Evolutionary conservation across 2,888 invertebrate species (phyloP).

Genomic region (Leptinotarsa haldemani): DNA sequence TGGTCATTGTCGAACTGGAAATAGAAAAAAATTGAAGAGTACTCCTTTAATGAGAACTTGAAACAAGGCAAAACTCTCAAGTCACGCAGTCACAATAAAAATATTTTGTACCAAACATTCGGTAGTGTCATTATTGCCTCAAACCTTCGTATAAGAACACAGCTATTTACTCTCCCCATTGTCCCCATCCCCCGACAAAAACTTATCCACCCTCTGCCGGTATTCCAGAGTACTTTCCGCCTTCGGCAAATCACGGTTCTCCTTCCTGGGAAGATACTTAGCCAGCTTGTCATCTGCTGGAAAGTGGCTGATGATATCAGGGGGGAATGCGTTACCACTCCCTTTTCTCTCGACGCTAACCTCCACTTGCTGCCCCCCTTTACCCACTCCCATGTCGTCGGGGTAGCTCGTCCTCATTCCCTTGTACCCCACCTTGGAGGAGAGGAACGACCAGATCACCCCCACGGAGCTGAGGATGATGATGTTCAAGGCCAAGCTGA

Average conservation of each 20-base stretch:
- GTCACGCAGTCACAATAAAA: neutral
- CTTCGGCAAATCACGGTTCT: conserved; percentile 59
- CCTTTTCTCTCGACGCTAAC: conserved; percentile 71
- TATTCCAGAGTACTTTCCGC: conserved; percentile 65
- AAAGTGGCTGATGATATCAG: conserved; percentile 70
- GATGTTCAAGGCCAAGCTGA: conserved; percentile 65
- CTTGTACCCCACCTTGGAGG: conserved; percentile 71
- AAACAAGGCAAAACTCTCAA: too few species aligned
- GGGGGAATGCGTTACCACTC: conserved; percentile 67
- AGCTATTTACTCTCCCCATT: conserved; percentile 20
- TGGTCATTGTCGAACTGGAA: too few species aligned
- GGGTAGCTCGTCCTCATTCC: conserved; percentile 74
- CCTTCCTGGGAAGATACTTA: conserved; percentile 66
- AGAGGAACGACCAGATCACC: conserved; percentile 72
- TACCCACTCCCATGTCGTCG: conserved; percentile 67
- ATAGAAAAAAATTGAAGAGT: too few species aligned
- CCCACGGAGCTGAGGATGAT: conserved; percentile 72
- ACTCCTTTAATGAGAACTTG: too few species aligned
- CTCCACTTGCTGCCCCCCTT: conserved; percentile 67
- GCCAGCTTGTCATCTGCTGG: conserved; percentile 68
- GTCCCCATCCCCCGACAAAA: conserved; percentile 53
- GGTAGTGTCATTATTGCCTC: neutral
- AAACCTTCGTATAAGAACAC: neutral
- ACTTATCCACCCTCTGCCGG: conserved; percentile 65
- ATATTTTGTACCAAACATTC: neutral